A percentile compares a stretch with the other conserved stretches of the same genome.
phyloP scores from a whole-genome alignment of 2,888 invertebrate genomes.

The Pterostichus madidus region DNA sequence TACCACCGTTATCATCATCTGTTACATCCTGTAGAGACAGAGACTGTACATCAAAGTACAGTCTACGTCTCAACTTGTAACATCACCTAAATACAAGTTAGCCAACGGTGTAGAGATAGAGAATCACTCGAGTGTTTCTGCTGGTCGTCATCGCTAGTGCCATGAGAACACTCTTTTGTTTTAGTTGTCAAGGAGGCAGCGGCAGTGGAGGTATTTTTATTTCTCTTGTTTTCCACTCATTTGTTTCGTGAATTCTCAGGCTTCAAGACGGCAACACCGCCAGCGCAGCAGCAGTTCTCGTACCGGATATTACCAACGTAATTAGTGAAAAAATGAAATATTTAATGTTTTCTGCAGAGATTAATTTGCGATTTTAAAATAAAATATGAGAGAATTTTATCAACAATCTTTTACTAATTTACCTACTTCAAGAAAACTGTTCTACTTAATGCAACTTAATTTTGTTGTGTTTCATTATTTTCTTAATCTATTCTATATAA shows the following conservation, averaged over 20 bases:
- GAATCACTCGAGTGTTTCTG: constrained; percentile 22
- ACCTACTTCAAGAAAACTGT: background rate
- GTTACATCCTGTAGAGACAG: background rate
- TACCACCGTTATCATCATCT: background rate
- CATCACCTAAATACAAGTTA: constrained; percentile 28
- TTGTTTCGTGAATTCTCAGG: constrained; percentile 45
- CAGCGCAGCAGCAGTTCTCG: background rate
- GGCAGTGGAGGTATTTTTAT: constrained; percentile 21
- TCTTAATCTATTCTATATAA: too few species aligned
- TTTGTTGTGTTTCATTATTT: too few species aligned
- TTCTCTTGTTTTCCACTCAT: constrained; percentile 39
- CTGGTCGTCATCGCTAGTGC: background rate
- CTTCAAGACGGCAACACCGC: constrained; percentile 14
- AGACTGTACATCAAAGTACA: constrained; percentile 3
- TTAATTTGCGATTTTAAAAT: too few species aligned
- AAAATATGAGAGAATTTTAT: background rate
- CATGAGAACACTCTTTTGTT: constrained; percentile 44
- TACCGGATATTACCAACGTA: constrained; percentile 24
- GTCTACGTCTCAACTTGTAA: constrained; percentile 8
- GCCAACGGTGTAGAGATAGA: background rate
- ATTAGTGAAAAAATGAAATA: constrained; percentile 41
- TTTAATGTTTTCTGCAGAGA: background rate
- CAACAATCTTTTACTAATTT: too few species aligned
- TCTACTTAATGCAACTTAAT: too few species aligned
- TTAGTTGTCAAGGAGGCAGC: background rate